Conservation (phyloP, 2,113 vertebrate genomes). For the Odobenus rosmarus region DNA sequence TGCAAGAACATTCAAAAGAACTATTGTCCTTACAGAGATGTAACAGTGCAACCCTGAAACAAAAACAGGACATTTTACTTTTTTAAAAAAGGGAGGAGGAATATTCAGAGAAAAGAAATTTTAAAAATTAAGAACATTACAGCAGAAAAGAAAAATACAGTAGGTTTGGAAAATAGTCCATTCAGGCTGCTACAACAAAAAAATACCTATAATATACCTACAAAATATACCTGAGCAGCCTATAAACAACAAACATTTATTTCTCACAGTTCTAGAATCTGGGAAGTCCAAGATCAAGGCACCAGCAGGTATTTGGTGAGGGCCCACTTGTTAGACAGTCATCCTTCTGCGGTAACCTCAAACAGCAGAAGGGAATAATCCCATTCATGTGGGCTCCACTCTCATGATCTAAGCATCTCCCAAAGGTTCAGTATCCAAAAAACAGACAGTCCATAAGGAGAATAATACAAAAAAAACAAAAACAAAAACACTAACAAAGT, state of each 20-base stretch:
- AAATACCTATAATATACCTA: background rate
- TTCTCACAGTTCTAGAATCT: background rate
- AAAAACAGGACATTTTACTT: background rate
- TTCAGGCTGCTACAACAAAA: background rate
- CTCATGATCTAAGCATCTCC: background rate
- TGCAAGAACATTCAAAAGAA: background rate
- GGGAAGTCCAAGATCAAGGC: background rate
- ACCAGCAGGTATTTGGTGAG: background rate
- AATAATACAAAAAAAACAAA: background rate
- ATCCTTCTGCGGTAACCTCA: background rate
- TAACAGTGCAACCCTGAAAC: background rate
- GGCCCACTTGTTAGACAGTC: background rate
- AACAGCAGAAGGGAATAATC: background rate
- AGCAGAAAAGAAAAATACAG: background rate
- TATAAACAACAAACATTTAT: background rate
- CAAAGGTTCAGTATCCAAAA: background rate
- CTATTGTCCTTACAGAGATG: background rate
- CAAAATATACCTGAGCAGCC: background rate
- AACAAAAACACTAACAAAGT: too few species aligned
- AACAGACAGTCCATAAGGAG: background rate
- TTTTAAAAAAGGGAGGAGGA: background rate
- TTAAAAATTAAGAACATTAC: background rate
- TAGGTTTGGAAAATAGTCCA: background rate
- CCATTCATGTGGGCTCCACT: background rate
- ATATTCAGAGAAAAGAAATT: background rate